Base-by-base conservation (phyloP, 1,140 invertebrate species). In the Rhopalosiphum maidis region DNA sequence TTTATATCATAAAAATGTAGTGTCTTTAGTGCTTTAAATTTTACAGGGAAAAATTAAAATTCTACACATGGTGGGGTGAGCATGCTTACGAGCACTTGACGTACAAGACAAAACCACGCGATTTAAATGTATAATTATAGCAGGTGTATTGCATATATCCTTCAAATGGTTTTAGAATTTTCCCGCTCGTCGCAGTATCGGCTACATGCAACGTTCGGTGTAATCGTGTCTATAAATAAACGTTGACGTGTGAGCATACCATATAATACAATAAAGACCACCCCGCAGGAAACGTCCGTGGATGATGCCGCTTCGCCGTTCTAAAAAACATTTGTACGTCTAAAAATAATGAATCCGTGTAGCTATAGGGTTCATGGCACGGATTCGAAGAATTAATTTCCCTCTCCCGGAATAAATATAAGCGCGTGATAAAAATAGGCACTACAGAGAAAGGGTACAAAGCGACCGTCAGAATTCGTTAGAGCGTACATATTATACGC, bases 301-400 rank as follows among this genome's bases (percentile, higher is more conserved):
- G 60, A n/a, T 18, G 60, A n/a, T 21, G 30, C 60, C 15, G n/a
- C 60, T 77, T 77, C 15, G 60, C n/a, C 60, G 30, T n/a, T 77
- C 3, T 77, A 77, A 77, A 77, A 77, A 77, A 77, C 60, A n/a
- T 77, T n/a, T 18, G 30, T n/a, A 4, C n/a, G 60, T 77, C 60
- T 77, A 77, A 77, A 77, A 77, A 77, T 77, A 77, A 77, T 77
- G 30, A 77, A 77, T 18, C 6, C 30, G 60, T 18, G 60, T n/a
- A 18, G 60, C 60, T 77, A 77, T 77, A 77, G 60, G 60, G 60
- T 77, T 77, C 60, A 77, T n/a, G 60, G 60, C 60, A 77, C 60
- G 60, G 60, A n/a, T 77, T 77, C 60, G 60, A n/a, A 77, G n/a
- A 77, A n/a, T n/a, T 77, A n/a, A n/a, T 77, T 15, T 77, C 60